These are phyloP conservation scores for Falcunculus frontatus DNA, from an alignment of 2,113 vertebrate species.

Conservation along the genomic window DNA sequence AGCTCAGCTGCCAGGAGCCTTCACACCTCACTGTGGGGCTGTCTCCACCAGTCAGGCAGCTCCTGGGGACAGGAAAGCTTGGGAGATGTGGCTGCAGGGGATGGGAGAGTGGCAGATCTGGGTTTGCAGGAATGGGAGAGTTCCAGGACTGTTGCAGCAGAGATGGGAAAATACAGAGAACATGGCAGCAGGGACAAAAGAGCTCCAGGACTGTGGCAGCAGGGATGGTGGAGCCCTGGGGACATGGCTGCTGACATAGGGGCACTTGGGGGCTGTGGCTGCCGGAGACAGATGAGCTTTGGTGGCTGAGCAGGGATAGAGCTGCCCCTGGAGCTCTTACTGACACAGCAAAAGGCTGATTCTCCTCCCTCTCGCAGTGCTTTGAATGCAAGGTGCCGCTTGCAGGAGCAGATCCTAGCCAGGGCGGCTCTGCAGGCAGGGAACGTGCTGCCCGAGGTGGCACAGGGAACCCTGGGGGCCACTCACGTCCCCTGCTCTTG, in stretches of 20 bases:
- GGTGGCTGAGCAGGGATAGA: background rate
- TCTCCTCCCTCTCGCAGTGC: fast-evolving
- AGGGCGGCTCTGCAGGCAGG: background rate
- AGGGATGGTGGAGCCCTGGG: background rate
- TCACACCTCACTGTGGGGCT: background rate
- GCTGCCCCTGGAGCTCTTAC: no score
- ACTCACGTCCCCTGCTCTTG: background rate
- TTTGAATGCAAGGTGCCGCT: fast-evolving
- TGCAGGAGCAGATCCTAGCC: background rate
- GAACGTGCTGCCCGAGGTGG: fast-evolving
- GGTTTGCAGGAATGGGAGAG: background rate
- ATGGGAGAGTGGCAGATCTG: background rate
- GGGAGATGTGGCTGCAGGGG: background rate
- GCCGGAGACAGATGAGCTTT: background rate
- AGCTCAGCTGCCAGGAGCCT: background rate
- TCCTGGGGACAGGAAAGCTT: background rate
- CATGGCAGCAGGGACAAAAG: background rate
- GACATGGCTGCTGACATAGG: background rate
- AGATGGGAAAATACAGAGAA: background rate
- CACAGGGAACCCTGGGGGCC: no score
- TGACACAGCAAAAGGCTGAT: background rate
- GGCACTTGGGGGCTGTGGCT: background rate
- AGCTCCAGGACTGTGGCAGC: background rate
- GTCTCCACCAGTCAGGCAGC: background rate
- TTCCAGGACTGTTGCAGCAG: background rate